Percentiles rank a stretch among this genome's conserved stretches.
Conservation (phyloP, 1,140 invertebrate genomes). For the Apis laboriosa region DNA sequence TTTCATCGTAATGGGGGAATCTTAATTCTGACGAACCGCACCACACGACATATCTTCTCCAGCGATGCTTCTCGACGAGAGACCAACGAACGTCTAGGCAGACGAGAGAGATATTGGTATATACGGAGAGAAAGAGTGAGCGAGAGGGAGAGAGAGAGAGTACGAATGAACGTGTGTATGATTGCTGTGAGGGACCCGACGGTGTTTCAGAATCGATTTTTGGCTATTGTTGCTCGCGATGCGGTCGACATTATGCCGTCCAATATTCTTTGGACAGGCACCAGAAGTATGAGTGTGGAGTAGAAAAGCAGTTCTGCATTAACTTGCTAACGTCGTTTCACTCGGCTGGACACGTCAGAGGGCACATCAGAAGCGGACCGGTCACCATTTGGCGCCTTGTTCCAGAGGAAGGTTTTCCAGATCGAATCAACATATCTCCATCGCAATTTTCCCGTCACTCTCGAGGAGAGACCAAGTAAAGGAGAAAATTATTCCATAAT, state of each 20-base stretch:
- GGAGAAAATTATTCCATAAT: conserved; percentile 10
- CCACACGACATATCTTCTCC: no score
- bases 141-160: background rate
- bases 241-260: conserved; percentile 78
- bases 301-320: conserved; percentile 75
- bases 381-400: conserved; percentile 67
- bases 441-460: conserved; percentile 9
- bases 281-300: conserved; percentile 75
- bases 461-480: background rate
- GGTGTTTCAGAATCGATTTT: conserved; percentile 73
- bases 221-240: conserved; percentile 74
- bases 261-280: conserved; percentile 78
- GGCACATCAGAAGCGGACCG: conserved; percentile 67
- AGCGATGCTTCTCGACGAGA: background rate
- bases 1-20: background rate
- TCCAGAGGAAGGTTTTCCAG: conserved; percentile 40
- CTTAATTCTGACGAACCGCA: background rate
- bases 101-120: background rate
- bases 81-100: background rate
- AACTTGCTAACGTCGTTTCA: conserved; percentile 72
- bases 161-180: conserved; percentile 36
- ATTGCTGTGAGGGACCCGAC: conserved; percentile 55
- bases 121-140: background rate
- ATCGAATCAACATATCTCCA: background rate
- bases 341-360: conserved; percentile 69